Base-by-base conservation (phyloP, 2,797 vertebrate species). In the Typhlichthys eigenmanni region DNA sequence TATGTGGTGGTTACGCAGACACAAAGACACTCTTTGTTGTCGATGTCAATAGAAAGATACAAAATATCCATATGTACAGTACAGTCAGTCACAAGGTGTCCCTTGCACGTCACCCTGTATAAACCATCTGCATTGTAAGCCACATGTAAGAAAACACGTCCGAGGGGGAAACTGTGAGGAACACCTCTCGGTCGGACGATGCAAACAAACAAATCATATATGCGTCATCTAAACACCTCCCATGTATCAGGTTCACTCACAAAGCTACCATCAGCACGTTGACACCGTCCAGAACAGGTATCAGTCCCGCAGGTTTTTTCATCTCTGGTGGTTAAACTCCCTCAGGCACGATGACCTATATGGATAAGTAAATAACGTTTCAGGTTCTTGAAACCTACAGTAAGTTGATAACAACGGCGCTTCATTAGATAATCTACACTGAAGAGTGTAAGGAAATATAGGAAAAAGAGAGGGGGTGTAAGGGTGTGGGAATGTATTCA, bases 101-200 rank as follows among this genome's bases (percentile, higher is more conserved):
- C 68, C 50, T 84, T 82, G 70, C 72, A 0, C 62, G 64, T 74
- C 58, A 46, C 32, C 64, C 86, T 82, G 77, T 69, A 79, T 85
- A 78, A 87, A 87, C 81, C 24, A 76, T 73, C 66, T 16, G 61
- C 7, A 5, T 19, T 19, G 19, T 19, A 19, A 19, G 19, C 19
- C 19, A 80, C 62, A 71, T 55, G 55, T 74, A 59, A 62, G n/a
- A 52, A 71, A 61, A 50, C 54, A 72, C 51, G 68, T 75, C 52
- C 55, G 56, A 74, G 34, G 34, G 34, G 34, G 5, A 8, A 8
- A 7, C 5, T 65, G 60, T 17, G 19, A 19, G 10, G 13, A 49
- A 66, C 50, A 47, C 38, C 19, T 14, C 14, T 29, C 10, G 17
- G 43, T 69, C 38, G 13, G 12, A 51, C 46, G 46, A 52, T 70